phyloP scores from a whole-genome alignment of 2,113 vertebrate species.

The Tachuris rubrigastra region DNA sequence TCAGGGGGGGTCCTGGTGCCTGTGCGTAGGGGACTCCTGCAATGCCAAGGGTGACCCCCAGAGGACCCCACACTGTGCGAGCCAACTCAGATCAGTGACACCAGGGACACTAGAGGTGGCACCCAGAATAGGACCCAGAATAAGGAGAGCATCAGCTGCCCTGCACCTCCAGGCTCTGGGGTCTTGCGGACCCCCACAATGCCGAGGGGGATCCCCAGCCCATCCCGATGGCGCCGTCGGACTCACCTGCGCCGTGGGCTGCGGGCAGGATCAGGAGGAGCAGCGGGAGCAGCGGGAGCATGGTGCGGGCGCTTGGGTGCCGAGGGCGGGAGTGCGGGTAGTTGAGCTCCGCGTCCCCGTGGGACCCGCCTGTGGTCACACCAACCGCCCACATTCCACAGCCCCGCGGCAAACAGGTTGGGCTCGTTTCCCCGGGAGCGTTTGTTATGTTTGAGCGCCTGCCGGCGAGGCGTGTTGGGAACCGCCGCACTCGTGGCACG shows the following conservation, averaged over 20 bases:
- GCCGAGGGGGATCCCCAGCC: background rate
- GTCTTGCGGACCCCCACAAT: fast-evolving
- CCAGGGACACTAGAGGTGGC: fast-evolving
- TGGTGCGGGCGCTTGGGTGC: background rate
- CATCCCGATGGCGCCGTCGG: fast-evolving
- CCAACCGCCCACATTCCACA: constrained; percentile 29
- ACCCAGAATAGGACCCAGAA: background rate
- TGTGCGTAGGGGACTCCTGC: background rate
- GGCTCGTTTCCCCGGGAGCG: constrained; percentile 23
- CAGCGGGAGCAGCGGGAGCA: constrained; percentile 34
- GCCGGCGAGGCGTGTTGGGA: background rate
- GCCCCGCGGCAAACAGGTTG: constrained; percentile 49
- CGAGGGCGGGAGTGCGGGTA: background rate
- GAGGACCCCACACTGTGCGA: background rate
- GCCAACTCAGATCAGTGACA: background rate
- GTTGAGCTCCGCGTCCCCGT: background rate
- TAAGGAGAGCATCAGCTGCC: fast-evolving
- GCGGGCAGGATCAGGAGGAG: constrained; percentile 12
- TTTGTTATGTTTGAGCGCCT: background rate
- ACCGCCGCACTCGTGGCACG: fast-evolving
- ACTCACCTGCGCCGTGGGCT: background rate
- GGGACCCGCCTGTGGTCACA: background rate
- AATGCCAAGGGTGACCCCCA: background rate
- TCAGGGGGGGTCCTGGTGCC: background rate
- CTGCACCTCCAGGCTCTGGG: fast-evolving